A percentile compares a stretch with the other conserved stretches of the same genome.
Evolutionary conservation across 2,888 invertebrate genomes (phyloP).

Genomic region (Zhuqinia jingwanae): DNA sequence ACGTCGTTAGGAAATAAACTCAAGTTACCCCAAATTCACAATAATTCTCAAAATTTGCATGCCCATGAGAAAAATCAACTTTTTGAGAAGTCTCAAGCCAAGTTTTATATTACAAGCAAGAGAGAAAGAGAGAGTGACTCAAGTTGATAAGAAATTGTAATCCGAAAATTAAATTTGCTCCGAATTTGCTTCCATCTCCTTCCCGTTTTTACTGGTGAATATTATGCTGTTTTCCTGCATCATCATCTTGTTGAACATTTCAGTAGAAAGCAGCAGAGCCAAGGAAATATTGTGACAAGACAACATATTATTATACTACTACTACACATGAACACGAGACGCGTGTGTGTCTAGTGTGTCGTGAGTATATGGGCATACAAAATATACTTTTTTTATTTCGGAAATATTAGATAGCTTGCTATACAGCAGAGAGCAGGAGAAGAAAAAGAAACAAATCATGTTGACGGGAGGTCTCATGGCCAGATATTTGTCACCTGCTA

Average conservation of each 20-base stretch:
- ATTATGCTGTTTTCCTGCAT: neutral
- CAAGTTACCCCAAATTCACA: no score
- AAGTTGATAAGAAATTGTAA: conserved; percentile 36
- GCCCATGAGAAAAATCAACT: no score
- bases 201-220: no score
- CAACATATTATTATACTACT: conserved; percentile 13
- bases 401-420: no score
- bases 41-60: no score
- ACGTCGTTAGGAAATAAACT: neutral
- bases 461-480: conserved; percentile 64
- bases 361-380: neutral
- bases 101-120: neutral
- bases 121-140: conserved; percentile 9
- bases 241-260: neutral
- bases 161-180: conserved; percentile 37
- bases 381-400: conserved; percentile 3
- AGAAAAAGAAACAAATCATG: conserved; percentile 58
- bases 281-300: neutral
- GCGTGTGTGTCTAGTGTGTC: neutral
- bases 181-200: neutral
- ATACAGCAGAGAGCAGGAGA: neutral
- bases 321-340: neutral
- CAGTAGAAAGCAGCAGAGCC: neutral
- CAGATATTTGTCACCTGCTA: conserved; percentile 63
- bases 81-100: no score